A percentile compares a stretch with the other conserved stretches of the same genome.
Conservation (phyloP, 2,888 invertebrate genomes). For the Hipparchia sbordonii region DNA sequence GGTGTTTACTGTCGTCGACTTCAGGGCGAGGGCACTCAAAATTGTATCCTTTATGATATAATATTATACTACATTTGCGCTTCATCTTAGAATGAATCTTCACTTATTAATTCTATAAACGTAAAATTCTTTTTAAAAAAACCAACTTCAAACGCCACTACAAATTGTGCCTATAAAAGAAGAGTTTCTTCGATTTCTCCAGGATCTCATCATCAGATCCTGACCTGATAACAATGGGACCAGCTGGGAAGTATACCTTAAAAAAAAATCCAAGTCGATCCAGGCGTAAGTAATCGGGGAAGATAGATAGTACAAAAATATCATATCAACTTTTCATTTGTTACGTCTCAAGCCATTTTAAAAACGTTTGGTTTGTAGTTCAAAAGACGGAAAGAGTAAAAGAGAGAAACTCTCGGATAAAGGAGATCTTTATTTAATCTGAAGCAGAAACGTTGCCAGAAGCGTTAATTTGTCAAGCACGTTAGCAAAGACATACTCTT, state of each 20-base stretch:
- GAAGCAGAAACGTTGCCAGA: conserved; percentile 25
- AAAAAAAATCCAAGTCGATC: too few species aligned
- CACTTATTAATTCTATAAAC: too few species aligned
- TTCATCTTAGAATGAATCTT: too few species aligned
- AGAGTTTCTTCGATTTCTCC: too few species aligned
- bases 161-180: too few species aligned
- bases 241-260: too few species aligned
- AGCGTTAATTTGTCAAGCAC: conserved; percentile 35
- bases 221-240: too few species aligned
- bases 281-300: too few species aligned
- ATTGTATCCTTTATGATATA: conserved; percentile 88
- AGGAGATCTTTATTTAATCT: conserved; percentile 31
- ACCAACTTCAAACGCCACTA: too few species aligned
- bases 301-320: background rate
- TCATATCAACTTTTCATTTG: background rate
- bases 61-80: too few species aligned
- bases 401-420: conserved; percentile 19
- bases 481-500: conserved; percentile 7
- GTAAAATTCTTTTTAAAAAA: too few species aligned
- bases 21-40: conserved; percentile 89
- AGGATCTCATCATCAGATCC: too few species aligned
- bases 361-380: background rate
- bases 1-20: conserved; percentile 92
- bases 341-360: background rate
- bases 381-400: conserved; percentile 1